Evolutionary conservation across 2,113 vertebrate species (phyloP), one percentile per base, ranked within the genome.

Genomic region (Falcunculus frontatus): DNA sequence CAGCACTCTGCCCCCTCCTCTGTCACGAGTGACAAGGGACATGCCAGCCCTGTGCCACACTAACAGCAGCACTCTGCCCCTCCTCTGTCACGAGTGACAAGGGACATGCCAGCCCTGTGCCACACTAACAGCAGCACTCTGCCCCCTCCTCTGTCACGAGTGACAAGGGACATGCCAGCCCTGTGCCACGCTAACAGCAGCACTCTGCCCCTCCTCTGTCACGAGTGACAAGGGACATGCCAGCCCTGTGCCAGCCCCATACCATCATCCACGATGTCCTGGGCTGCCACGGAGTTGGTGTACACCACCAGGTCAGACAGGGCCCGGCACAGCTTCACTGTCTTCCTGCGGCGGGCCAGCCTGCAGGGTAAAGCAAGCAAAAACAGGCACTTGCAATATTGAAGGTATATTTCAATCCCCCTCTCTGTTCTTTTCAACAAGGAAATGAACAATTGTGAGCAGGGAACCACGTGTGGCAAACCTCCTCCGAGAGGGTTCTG

Each of bases 211-310:
- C 10, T 63, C 42, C 10, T 25, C 16, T 33, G 30, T 19, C 20
- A 3, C 2, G 4, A 39, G 62, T 6, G 41, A 30, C 49, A 46
- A 29, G 46, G 30, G 33, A 32, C 0, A 0, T 13, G 13, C 18
- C 64, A 50, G n/a, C 9, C 27, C 39, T 1, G 10, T 21, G 27
- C 15, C 35, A 47, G 62, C 69, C 57, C 39, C 97, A 91, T 96
- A 99, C 99, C 99, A n/a, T 99, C 99, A 86, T 99, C 99, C 73
- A 99, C 96, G 69, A 99, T 98, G 78, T 99, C 99, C 94, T 99
- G 99, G 18, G 99, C 99, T 23, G 98, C 98, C 89, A 99, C 98
- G 0, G 99, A 99, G 95, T 99, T 99, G 6, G 99, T 99, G 96
- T 99, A 99, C 41, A 99, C 98, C 89, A 99, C 99, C 50, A 99